Conservation (phyloP, 2,797 vertebrate species). For the Novumbra hubbsi region DNA sequence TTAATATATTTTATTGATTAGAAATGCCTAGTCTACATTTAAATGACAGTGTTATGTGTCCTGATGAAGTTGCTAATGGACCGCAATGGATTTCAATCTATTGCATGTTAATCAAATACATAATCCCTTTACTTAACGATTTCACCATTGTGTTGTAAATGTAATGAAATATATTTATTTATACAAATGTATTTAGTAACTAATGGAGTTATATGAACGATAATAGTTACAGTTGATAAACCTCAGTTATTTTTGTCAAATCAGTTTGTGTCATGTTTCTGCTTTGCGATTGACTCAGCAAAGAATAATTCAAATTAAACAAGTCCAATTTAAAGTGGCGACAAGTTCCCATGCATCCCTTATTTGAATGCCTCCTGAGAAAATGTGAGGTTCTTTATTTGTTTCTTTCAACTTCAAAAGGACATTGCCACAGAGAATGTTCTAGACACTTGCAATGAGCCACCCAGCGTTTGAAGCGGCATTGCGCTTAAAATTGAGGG, state of each 20-base stretch:
- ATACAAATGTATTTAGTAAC: no score
- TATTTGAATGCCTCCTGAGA: conserved; percentile 33
- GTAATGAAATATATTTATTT: no score
- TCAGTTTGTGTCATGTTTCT: no score
- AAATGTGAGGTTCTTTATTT: conserved; percentile 22
- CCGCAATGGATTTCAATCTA: conserved; percentile 60
- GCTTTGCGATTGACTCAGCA: neutral
- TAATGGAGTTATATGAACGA: no score
- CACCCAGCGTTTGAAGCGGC: conserved; percentile 42
- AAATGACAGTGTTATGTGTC: conserved; percentile 57
- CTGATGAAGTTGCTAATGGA: conserved; percentile 60
- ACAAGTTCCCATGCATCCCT: conserved; percentile 34
- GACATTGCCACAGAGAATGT: conserved; percentile 26
- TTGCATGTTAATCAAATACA: conserved; percentile 65
- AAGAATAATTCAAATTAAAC: conserved; percentile 42
- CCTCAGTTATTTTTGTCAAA: no score
- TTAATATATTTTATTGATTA: neutral
- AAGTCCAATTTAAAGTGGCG: conserved; percentile 18
- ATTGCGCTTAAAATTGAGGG: conserved; percentile 43
- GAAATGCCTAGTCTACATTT: no score
- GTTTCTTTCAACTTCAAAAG: conserved; percentile 47
- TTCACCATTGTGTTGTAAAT: no score
- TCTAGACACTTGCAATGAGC: conserved; percentile 28
- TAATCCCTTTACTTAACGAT: conserved; percentile 43
- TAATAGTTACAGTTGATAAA: no score